These are phyloP conservation scores for Sebastes taczanowskii DNA, from an alignment of 2,797 vertebrate genomes.

Conservation along the genomic window DNA sequence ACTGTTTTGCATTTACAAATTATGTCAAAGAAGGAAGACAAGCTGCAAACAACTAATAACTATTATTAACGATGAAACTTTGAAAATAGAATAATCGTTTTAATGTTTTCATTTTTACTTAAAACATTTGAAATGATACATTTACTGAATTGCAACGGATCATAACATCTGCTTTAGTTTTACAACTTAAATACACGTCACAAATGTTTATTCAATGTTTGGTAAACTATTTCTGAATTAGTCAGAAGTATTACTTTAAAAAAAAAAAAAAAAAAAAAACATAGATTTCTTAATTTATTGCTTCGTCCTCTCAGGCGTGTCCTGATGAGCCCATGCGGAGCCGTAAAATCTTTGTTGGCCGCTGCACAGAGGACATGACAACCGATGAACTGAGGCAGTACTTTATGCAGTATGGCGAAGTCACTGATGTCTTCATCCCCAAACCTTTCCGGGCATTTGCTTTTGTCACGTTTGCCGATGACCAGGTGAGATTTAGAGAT, in stretches of 20 bases:
- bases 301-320: constrained; percentile 78
- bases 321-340: constrained; percentile 95
- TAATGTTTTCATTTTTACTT: too few species aligned
- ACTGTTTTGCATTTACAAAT: too few species aligned
- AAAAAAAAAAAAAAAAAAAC: background rate
- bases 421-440: constrained; percentile 98
- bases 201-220: background rate
- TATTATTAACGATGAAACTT: too few species aligned
- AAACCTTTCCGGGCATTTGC: constrained; percentile 98
- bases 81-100: too few species aligned
- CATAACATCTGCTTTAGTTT: background rate
- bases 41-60: too few species aligned
- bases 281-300: background rate
- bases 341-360: constrained; percentile 98
- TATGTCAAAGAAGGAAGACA: too few species aligned
- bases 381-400: constrained; percentile 94
- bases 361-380: constrained; percentile 97
- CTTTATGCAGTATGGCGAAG: constrained; percentile 98
- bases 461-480: constrained; percentile 98
- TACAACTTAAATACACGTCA: background rate
- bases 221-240: background rate
- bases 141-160: background rate
- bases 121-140: too few species aligned
- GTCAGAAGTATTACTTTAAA: background rate
- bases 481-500: constrained; percentile 86